Evolutionary conservation across 2,797 vertebrate species (phyloP).

Genomic region (Hirundo rustica): DNA sequence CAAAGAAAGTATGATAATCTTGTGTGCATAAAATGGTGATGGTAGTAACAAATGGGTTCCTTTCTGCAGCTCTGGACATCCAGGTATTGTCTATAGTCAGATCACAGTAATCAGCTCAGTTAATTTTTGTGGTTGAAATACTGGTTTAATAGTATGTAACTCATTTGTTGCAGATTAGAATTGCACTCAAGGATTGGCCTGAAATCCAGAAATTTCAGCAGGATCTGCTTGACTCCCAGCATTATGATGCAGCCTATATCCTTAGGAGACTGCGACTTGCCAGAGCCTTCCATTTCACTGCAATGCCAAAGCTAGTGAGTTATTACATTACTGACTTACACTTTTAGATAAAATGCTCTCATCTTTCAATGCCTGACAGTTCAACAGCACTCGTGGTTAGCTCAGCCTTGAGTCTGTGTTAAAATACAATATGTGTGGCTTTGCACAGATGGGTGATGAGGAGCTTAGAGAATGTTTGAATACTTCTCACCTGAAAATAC

Average conservation of each 20-base stretch:
- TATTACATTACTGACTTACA: background rate
- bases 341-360: background rate
- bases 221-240: constrained; percentile 84
- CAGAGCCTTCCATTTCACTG: constrained; percentile 88
- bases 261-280: constrained; percentile 79
- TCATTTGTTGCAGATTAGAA: constrained; percentile 76
- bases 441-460: background rate
- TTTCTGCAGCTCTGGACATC: background rate
- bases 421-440: background rate
- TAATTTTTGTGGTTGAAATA: background rate
- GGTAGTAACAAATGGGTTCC: background rate
- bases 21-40: background rate
- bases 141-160: background rate
- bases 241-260: constrained; percentile 86
- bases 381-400: background rate
- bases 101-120: background rate
- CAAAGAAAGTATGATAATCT: background rate
- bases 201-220: constrained; percentile 84
- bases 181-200: constrained; percentile 89
- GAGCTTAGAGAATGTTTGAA: background rate
- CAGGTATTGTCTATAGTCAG: accelerated
- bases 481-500: background rate
- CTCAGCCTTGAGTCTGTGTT: background rate
- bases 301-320: constrained; percentile 87
- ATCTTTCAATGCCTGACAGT: background rate